These are phyloP conservation scores for Oryzias curvinotus DNA, from an alignment of 2,113 vertebrate genomes.

Conservation along the genomic window DNA sequence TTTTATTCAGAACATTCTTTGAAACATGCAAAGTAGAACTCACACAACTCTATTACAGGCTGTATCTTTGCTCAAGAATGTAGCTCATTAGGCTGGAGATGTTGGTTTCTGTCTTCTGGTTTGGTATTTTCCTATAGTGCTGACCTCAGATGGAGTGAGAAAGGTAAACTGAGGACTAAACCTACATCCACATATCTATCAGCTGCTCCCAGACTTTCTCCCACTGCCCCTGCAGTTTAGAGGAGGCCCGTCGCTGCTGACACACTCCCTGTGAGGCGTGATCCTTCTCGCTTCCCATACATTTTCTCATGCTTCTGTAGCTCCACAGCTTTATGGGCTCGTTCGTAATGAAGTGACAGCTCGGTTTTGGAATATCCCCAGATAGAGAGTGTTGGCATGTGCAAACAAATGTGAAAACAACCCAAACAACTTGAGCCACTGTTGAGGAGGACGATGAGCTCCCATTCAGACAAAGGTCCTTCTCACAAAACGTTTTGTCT, in stretches of 20 bases:
- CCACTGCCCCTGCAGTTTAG: constrained; percentile 32
- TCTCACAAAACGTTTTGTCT: too few species aligned
- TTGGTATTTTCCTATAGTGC: neutral
- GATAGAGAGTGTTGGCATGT: constrained; percentile 67
- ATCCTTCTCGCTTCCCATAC: constrained; percentile 68
- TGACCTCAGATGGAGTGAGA: constrained; percentile 19
- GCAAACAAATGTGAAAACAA: constrained; percentile 58
- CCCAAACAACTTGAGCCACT: too few species aligned
- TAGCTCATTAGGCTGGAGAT: neutral
- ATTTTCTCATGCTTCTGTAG: constrained; percentile 67
- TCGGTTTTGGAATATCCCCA: constrained; percentile 65
- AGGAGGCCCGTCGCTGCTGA: constrained; percentile 47
- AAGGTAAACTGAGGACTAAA: constrained; percentile 46
- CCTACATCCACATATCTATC: constrained; percentile 50
- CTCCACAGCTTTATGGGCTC: constrained; percentile 65
- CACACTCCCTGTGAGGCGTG: constrained; percentile 46
- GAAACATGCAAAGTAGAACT: too few species aligned
- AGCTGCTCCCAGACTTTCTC: constrained; percentile 11
- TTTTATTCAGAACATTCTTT: too few species aligned
- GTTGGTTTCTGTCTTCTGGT: neutral
- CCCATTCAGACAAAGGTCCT: too few species aligned
- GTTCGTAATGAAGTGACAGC: constrained; percentile 67
- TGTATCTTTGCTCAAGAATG: too few species aligned
- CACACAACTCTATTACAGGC: too few species aligned
- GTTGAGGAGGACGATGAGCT: too few species aligned